Percentiles rank a stretch among this genome's conserved stretches.
These are phyloP conservation scores for Struthidea cinerea DNA, from an alignment of 2,113 vertebrate species.

Conservation along the genomic window DNA sequence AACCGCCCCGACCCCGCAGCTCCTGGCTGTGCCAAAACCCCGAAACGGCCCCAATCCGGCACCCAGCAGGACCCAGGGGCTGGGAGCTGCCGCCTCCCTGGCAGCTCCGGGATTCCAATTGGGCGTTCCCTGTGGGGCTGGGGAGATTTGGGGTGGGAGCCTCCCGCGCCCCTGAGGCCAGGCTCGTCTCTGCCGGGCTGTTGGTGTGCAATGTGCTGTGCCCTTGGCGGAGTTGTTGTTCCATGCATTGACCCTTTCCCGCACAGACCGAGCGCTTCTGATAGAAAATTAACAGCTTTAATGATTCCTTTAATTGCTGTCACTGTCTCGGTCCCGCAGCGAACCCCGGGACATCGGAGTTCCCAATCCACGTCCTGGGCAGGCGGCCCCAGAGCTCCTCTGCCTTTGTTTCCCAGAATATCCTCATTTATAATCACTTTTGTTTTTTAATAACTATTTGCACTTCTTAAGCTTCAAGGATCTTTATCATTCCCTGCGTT, in stretches of 20 bases:
- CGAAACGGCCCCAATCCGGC: background rate
- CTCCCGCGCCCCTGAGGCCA: constrained; percentile 54
- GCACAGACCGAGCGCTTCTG: background rate
- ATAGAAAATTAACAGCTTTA: background rate
- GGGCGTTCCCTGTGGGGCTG: rapidly evolving
- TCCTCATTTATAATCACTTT: too few relatives aligned
- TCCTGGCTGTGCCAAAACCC: rapidly evolving
- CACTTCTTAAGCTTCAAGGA: background rate
- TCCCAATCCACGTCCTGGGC: background rate
- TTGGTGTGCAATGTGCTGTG: constrained; percentile 53
- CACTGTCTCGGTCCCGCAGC: background rate
- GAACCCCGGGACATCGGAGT: rapidly evolving
- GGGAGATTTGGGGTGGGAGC: background rate
- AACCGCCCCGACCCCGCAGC: background rate
- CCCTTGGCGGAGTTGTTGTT: background rate
- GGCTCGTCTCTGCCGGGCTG: constrained; percentile 64
- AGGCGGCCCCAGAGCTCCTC: background rate
- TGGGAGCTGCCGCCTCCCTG: rapidly evolving
- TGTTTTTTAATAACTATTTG: background rate
- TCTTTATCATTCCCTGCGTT: background rate
- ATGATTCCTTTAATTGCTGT: background rate
- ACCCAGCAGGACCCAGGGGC: rapidly evolving
- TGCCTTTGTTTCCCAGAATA: background rate
- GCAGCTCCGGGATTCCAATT: background rate
- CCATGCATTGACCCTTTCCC: background rate